Evolutionary conservation across 2,888 invertebrate genomes (phyloP), one percentile per base, ranked within the genome.

Genomic region (Epirrhoe tristata): DNA sequence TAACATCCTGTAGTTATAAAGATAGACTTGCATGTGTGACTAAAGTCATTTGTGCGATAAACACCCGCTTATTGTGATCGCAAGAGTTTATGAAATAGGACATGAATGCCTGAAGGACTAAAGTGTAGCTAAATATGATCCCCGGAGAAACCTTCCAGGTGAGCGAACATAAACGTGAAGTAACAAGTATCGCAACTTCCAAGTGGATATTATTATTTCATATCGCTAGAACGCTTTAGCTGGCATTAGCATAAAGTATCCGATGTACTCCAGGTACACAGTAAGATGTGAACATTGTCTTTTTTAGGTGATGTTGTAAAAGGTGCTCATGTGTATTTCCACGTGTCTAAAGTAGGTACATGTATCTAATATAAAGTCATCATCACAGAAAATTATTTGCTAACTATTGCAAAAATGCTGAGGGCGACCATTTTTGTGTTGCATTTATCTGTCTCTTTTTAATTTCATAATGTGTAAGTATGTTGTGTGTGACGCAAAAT

Each of bases 191-290:
- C 64, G 62, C 69, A 70, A 71, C 70, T 80, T 73, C 71, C 70
- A 72, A 77, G 80, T 78, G 74, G 74, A 70, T 81, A 84, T 87
- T 87, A 87, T 88, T 86, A 88, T 88, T 87, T 88, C 81, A 87
- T 82, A 84, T 77, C 79, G 76, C 78, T 64, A 67, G 70, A 63
- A 69, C 63, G 67, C 61, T 73, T 77, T 79, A 78, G 81, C 80
- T 81, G 75, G 79, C 77, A 86, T 88, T 87, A 88, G 81, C 88
- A 87, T 88, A 87, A 88, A 87, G 83, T 84, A 85, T 81, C 77
- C 70, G 73, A 79, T 66, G 60, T 71, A 53, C 46, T 14, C 8
- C 71, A 74, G 72, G 61, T 61, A 14, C 31, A 70, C 5, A 69
- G 1, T 64, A 7, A 72, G 59, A 39, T 24, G 24, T 24, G 24